Percentiles rank a stretch among this genome's conserved stretches.
Conservation (phyloP, 30 jellyfish, hydroid and myxozoan species). For the Chrysaora quinquecirrha region DNA sequence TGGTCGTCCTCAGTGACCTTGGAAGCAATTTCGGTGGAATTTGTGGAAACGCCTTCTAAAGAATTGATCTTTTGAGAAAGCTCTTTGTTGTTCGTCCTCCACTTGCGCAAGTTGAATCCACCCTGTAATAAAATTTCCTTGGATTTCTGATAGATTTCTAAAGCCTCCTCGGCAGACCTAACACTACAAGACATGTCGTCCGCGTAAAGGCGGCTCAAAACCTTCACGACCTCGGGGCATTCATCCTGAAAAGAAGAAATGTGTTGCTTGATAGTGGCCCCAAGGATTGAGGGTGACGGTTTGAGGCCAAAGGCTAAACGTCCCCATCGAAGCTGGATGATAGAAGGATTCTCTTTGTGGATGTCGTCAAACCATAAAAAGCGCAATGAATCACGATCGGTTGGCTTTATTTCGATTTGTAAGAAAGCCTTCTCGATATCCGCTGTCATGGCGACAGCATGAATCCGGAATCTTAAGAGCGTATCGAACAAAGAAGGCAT, state of each 20-base stretch:
- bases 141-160: slow-evolving; percentile 2
- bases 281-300: slow-evolving; percentile 26
- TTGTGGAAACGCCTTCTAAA: too few species aligned
- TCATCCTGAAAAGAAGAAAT: slow-evolving; percentile 13
- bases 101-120: slow-evolving; percentile 59
- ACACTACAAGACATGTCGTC: slow-evolving; percentile 44
- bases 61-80: too few species aligned
- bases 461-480: slow-evolving; percentile 56
- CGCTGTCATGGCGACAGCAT: slow-evolving; percentile 37
- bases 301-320: slow-evolving; percentile 42
- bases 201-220: slow-evolving; percentile 42
- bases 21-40: neutral
- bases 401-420: neutral
- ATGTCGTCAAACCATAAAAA: slow-evolving; percentile 30
- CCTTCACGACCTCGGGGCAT: slow-evolving; percentile 29
- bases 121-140: slow-evolving; percentile 37
- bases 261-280: slow-evolving; percentile 54
- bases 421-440: slow-evolving; percentile 31
- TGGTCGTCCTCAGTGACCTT: slow-evolving; percentile 57
- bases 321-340: slow-evolving; percentile 23
- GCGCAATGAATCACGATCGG: slow-evolving; percentile 18
- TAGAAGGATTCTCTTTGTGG: slow-evolving; percentile 17
- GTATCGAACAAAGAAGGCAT: slow-evolving; percentile 59
- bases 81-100: slow-evolving; percentile 58
- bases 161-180: slow-evolving; percentile 4